These are phyloP conservation scores for Sialis fuliginosa DNA, from an alignment of 2,888 invertebrate genomes.

Conservation along the genomic window DNA sequence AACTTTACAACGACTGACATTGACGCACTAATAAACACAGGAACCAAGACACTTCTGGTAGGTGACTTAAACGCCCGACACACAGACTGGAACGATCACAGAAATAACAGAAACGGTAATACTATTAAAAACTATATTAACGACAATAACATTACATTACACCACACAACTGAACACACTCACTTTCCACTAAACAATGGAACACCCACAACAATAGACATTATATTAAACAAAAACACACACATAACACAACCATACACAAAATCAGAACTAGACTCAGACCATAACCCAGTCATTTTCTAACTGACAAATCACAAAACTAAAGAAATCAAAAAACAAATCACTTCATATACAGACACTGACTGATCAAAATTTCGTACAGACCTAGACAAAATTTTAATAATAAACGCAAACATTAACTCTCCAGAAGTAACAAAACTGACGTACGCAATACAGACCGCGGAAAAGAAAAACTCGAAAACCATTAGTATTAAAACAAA, in stretches of 20 bases:
- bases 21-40: slow-evolving; percentile 6
- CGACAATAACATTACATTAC: slow-evolving; percentile 10
- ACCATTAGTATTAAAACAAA: neutral
- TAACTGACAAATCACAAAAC: neutral
- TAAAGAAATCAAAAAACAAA: neutral
- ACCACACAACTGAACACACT: slow-evolving; percentile 12
- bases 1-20: slow-evolving; percentile 8
- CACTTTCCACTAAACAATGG: slow-evolving; percentile 11
- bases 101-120: slow-evolving; percentile 11
- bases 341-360: slow-evolving; percentile 3
- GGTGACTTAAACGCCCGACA: slow-evolving; percentile 14
- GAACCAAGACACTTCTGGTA: slow-evolving; percentile 10
- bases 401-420: slow-evolving; percentile 3
- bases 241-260: slow-evolving; percentile 7
- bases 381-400: slow-evolving; percentile 1
- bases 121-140: slow-evolving; percentile 8
- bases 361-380: slow-evolving; percentile 3
- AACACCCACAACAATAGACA: slow-evolving; percentile 13
- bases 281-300: slow-evolving; percentile 12
- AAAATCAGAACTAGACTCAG: slow-evolving; percentile 11
- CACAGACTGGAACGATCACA: slow-evolving; percentile 10
- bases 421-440: neutral
- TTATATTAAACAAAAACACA: slow-evolving; percentile 12
- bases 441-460: neutral
- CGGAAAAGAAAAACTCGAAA: neutral